A percentile compares a stretch with the other conserved stretches of the same genome.
Evolutionary conservation across 2,797 vertebrate genomes (phyloP).

Genomic region (Coccyzus lansbergi): DNA sequence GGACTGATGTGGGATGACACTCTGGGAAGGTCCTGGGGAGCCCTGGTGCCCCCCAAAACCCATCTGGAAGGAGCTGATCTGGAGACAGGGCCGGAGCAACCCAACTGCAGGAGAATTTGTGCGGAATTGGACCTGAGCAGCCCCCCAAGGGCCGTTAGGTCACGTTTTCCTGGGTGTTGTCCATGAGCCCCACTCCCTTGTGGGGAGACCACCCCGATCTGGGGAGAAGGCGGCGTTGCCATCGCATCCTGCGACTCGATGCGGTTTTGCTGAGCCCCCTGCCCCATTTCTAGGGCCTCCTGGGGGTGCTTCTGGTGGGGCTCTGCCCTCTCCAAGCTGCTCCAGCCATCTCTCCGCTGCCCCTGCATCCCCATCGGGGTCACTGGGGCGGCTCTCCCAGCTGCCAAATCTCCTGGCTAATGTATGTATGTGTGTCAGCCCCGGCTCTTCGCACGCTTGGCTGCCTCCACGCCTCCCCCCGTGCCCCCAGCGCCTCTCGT

Average conservation of each 20-base stretch:
- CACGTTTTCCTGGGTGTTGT: accelerated
- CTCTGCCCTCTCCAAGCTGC: accelerated
- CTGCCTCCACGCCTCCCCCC: background rate
- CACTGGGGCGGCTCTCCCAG: background rate
- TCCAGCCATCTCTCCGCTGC: accelerated
- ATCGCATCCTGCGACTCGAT: accelerated
- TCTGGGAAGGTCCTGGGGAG: background rate
- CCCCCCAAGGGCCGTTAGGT: background rate
- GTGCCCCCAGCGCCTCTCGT: accelerated
- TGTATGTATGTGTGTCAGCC: background rate
- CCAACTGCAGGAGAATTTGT: background rate
- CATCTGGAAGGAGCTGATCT: background rate
- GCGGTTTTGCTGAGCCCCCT: background rate
- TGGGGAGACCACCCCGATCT: accelerated
- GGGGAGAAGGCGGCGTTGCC: background rate
- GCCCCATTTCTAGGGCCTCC: background rate
- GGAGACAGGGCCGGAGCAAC: background rate
- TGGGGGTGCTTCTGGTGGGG: accelerated
- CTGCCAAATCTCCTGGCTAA: background rate
- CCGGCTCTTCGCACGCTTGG: accelerated
- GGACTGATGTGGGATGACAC: background rate
- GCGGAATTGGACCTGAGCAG: accelerated
- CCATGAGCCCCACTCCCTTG: background rate
- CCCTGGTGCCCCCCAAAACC: background rate
- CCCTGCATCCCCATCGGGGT: background rate